Base-by-base conservation (phyloP, 53 echinoderm and acorn worm species). In the Zoroaster sp. region DNA sequence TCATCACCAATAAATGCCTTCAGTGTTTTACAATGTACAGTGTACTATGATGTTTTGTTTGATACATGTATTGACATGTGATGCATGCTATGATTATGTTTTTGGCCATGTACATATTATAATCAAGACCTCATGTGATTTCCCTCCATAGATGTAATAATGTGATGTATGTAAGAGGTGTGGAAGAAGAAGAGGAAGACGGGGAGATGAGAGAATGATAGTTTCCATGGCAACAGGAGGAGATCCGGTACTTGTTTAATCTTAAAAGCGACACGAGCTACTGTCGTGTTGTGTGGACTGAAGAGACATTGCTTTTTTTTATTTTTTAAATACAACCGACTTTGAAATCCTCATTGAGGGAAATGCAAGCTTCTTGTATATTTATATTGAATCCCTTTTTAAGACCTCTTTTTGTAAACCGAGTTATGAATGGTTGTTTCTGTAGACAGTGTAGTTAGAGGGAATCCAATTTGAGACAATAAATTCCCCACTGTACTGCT, bases 121-220 rank as follows among this genome's bases (percentile, higher is more conserved):
- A n/a, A n/a, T n/a, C n/a, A n/a, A n/a, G n/a, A n/a, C n/a, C n/a
- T n/a, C n/a, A n/a, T 8, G 23, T 40, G n/a, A 66, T 21, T 63
- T 55, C 10, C 43, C 10, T 72, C 8, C 36, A 17, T 65, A 95
- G 97, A 83, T 97, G 97, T 89, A 97, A 97, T 91, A 97, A 97
- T 67, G 97, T 97, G 41, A 92, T 97, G 95, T 97, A 97, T 76
- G 88, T 97, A 28, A 88, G 97, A 78, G 97, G 97, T 17, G 97
- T 97, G 9, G 97, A 97, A 87, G 97, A 97, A 33, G 97, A 97
- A 46, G 97, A 97, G 67, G 97, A 97, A 41, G 97, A 97, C 66
- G 97, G 97, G 0, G 97, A 97, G 76, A 97, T 97, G 97, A 97
- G 95, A 63, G 97, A 97, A 89, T 97, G 93, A 86, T 82, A 31